Percentiles rank a stretch among this genome's conserved stretches.
phyloP scores from a whole-genome alignment of 92 coral and sea anemone species.

The Montipora capitata region DNA sequence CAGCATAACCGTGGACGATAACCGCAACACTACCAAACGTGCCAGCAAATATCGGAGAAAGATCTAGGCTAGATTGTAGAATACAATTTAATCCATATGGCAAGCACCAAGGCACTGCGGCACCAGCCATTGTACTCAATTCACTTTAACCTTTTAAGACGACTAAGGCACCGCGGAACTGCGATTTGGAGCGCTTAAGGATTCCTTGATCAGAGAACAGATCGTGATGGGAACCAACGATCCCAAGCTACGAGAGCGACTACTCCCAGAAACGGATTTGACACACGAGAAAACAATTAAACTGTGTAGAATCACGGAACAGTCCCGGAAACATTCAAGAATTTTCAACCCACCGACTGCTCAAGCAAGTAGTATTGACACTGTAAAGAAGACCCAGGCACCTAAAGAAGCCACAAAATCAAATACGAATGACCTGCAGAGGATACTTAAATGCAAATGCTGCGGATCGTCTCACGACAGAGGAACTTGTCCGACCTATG shows the following conservation, averaged over 20 bases:
- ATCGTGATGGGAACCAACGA: conserved; percentile 50
- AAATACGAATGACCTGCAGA: neutral
- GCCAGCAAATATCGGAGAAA: no score
- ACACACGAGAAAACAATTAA: conserved; percentile 42
- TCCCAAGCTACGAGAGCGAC: conserved; percentile 56
- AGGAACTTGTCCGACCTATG: conserved; percentile 10
- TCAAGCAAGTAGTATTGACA: conserved; percentile 19
- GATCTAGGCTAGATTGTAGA: no score
- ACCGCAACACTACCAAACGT: no score
- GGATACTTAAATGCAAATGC: conserved; percentile 48
- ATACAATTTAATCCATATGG: no score
- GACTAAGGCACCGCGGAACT: neutral
- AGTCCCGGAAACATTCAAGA: conserved; percentile 53
- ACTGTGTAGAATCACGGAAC: conserved; percentile 45
- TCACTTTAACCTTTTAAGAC: no score
- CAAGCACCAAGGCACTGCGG: no score
- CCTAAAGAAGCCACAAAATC: neutral
- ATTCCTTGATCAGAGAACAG: conserved; percentile 61
- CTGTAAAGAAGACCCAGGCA: neutral
- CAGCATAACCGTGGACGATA: no score
- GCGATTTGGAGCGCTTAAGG: conserved; percentile 62
- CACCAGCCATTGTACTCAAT: no score
- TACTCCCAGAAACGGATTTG: conserved; percentile 53
- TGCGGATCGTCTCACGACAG: conserved; percentile 4
- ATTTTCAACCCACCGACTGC: conserved; percentile 9